phyloP scores from a whole-genome alignment of 2,888 invertebrate species.

The Lasioglossum marginatum region DNA sequence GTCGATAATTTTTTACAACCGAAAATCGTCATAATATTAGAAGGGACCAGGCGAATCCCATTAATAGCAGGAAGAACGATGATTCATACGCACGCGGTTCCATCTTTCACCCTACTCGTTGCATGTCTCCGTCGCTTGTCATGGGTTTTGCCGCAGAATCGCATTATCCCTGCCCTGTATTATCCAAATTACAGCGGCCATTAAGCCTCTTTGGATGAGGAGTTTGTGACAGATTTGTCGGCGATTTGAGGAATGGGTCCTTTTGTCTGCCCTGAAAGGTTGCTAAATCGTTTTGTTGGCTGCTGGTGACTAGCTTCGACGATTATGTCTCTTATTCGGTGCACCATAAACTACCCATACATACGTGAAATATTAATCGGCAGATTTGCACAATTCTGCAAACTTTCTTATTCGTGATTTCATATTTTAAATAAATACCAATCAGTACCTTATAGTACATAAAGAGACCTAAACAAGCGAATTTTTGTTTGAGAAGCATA shows the following conservation, averaged over 20 bases:
- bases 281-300: background rate
- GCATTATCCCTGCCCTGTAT: conserved; percentile 18
- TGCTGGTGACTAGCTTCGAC: background rate
- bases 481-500: too few species aligned
- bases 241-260: background rate
- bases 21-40: conserved; percentile 39
- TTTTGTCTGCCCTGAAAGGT: background rate
- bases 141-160: conserved; percentile 63
- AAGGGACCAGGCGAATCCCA: conserved; percentile 51
- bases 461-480: too few species aligned
- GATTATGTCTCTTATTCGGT: background rate
- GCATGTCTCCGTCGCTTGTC: conserved; percentile 47
- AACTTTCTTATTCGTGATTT: too few species aligned
- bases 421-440: too few species aligned
- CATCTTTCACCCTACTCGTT: conserved; percentile 51
- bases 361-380: background rate
- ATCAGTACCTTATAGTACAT: too few species aligned
- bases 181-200: conserved; percentile 31
- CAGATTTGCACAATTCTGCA: background rate
- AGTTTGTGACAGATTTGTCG: background rate
- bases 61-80: conserved; percentile 66
- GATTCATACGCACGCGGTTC: conserved; percentile 59
- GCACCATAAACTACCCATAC: background rate
- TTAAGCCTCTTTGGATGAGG: conserved; percentile 12
- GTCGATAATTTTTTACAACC: conserved; percentile 37